These are phyloP conservation scores for Athalia circularis DNA, from an alignment of 2,888 invertebrate genomes.

Conservation along the genomic window DNA sequence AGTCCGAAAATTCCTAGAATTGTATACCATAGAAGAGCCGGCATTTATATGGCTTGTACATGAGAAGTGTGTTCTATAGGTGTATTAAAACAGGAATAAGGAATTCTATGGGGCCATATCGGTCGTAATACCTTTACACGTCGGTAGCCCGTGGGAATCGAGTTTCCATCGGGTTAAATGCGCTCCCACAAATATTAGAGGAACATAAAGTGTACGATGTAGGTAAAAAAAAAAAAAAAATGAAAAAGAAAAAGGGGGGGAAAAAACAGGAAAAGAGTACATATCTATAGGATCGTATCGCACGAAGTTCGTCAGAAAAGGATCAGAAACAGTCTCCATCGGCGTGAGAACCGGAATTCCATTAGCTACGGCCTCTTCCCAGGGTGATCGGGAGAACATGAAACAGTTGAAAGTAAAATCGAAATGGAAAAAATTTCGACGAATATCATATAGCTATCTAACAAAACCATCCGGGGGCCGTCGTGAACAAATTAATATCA, in stretches of 20 bases:
- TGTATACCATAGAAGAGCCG: too few relatives aligned
- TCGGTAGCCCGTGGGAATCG: conserved; percentile 1
- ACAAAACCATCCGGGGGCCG: too few relatives aligned
- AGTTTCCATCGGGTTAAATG: conserved; percentile 13
- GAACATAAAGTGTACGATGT: conserved; percentile 10
- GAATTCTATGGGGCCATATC: too few relatives aligned
- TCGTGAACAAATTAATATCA: too few relatives aligned
- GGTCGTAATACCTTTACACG: too few relatives aligned
- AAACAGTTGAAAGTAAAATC: background rate
- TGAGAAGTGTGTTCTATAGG: too few relatives aligned
- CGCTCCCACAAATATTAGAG: conserved; percentile 24
- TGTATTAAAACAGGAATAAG: too few relatives aligned
- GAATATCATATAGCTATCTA: too few relatives aligned
- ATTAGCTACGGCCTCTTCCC: background rate
- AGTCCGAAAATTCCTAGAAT: too few relatives aligned
- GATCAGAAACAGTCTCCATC: background rate
- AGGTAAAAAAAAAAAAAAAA: background rate
- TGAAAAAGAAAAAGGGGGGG: background rate
- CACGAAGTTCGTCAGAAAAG: background rate
- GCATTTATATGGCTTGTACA: background rate
- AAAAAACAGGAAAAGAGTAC: too few relatives aligned
- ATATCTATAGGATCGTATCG: too few relatives aligned
- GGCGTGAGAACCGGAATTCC: background rate
- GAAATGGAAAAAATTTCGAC: background rate
- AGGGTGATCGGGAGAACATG: background rate